Base-by-base conservation (phyloP, 2,888 invertebrate genomes). In the Drosophila leonis region DNA sequence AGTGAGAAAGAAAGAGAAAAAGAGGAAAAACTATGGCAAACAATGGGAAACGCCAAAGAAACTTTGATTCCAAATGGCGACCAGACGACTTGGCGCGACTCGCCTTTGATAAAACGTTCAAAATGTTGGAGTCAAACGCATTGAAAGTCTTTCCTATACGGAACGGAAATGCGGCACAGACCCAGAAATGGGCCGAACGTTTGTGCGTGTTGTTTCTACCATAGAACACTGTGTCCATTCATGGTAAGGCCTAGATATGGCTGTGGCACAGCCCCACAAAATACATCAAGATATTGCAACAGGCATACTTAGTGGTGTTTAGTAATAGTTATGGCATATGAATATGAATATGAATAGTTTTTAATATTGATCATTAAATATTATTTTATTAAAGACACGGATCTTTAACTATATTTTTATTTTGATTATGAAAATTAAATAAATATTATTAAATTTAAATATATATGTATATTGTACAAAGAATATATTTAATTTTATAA, bases 101-200 rank as follows among this genome's bases (percentile, higher is more conserved):
- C 67, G 56, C 54, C 69, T 71, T 68, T 83, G 81, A 83, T 85
- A 86, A 83, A 72, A 61, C 70, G 65, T 51, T 67, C 56, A 78
- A 74, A 66, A 72, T 59, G 72, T 66, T 80, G 56, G 73, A 86
- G 77, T 51, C 73, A 67, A 75, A 65, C 27, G 61, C 64, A 66
- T 41, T 69, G 65, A 77, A 77, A 77, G 73, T 41, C 52, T 78
- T 78, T 76, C 71, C 83, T 79, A 85, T 83, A 81, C 62, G 72
- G 83, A 84, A 84, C 86, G 83, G 83, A 84, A 84, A 74, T 83
- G 82, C 83, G 83, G 67, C 86, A 84, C 77, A 79, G 81, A 74
- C 66, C 82, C 82, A 78, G 29, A 74, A 75, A 71, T 72, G 72
- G 72, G 66, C 61, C 63, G 61, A 51, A n/a, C 29, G 48, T 31